Evolutionary conservation across 2,888 invertebrate species (phyloP).

Genomic region (Nomada ruficornis): DNA sequence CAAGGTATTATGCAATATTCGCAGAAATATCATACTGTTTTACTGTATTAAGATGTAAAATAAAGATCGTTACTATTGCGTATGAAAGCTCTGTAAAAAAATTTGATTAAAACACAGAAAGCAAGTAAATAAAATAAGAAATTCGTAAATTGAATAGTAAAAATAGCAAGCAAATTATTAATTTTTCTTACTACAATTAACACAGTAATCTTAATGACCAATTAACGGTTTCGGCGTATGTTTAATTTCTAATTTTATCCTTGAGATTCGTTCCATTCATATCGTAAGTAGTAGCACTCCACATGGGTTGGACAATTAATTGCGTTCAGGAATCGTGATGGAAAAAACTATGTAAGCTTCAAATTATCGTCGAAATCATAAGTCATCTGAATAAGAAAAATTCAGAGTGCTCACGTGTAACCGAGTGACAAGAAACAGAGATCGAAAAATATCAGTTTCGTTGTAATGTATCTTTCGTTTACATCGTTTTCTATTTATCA

Average conservation of each 20-base stretch:
- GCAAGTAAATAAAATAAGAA: neutral
- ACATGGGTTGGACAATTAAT: constrained; percentile 31
- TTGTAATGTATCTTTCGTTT: constrained; percentile 17
- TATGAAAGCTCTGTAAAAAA: neutral
- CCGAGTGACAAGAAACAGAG: neutral
- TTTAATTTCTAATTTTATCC: constrained; percentile 24
- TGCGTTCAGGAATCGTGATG: constrained; percentile 11
- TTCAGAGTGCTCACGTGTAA: neutral
- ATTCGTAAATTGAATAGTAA: constrained; percentile 2
- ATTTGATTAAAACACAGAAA: neutral
- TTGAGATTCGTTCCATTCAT: constrained; percentile 31
- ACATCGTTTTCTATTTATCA: constrained; percentile 54
- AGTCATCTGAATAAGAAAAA: neutral
- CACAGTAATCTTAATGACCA: constrained; percentile 19
- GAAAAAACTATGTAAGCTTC: constrained; percentile 5
- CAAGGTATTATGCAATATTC: neutral
- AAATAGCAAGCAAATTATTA: neutral
- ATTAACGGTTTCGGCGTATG: constrained; percentile 27
- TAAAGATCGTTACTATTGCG: neutral
- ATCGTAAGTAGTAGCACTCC: constrained; percentile 18
- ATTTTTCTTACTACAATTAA: constrained; percentile 20
- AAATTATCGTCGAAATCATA: neutral
- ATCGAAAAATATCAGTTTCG: neutral
- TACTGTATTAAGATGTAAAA: neutral
- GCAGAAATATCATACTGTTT: neutral